Evolutionary conservation across 1,140 invertebrate genomes (phyloP), one percentile per base, ranked within the genome.

Genomic region (Megalopta genalis): DNA sequence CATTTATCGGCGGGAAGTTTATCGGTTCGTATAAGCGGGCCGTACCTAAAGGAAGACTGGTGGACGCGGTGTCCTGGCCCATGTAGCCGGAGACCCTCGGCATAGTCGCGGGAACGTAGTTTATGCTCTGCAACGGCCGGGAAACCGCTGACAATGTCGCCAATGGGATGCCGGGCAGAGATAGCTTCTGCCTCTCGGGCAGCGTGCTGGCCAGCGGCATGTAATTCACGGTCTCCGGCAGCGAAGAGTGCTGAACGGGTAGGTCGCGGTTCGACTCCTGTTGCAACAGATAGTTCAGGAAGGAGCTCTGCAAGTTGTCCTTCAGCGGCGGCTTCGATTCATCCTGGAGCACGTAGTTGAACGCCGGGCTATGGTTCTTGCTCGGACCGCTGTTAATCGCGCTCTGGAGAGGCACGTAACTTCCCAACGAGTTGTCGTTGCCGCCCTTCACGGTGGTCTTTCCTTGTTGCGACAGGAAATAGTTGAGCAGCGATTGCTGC

Each of bases 221-320:
- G 67, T 87, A 87, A 21, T 85, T 84, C 67, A 87, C 65, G 16
- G 77, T 73, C 81, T 85, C 86, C 23, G 84, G 77, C 6, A 69
- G 16, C 14, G 81, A 64, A 65, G 85, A 79, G 63, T 86, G 84
- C 64, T 73, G 80, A 25, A 70, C 73, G 0, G 76, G 46, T 27
- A 77, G 32, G 39, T 57, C 68, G 10, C 39, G 79, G 5, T 54
- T 67, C 52, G 60, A 32, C 25, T 71, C 39, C 8, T 57, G 52
- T 23, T 82, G 71, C n/a, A 74, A 62, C n/a, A 82, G 12, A 60
- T 85, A 82, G 70, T 75, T 67, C 42, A 71, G 12, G 9, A 82
- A 54, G 8, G 83, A 74, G 46, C 23, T 81, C 49, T 74, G 84
- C 63, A 79, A 52, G 42, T 52, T 74, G 59, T 52, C 25, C 66